These are phyloP conservation scores for Anableps anableps DNA, from an alignment of 2,797 vertebrate species.

Conservation along the genomic window DNA sequence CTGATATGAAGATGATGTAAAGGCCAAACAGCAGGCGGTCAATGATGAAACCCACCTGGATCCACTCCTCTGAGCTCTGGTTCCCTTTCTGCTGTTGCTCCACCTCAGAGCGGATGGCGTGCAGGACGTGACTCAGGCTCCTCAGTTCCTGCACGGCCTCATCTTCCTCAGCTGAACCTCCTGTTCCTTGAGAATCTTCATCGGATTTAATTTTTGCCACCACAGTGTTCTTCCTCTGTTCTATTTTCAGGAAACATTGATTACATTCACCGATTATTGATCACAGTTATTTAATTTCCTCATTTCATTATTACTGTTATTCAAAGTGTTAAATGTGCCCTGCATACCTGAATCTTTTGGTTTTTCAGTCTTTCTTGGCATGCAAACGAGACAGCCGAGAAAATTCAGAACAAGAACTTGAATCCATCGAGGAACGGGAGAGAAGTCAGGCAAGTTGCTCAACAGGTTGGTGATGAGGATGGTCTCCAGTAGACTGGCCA, in stretches of 20 bases:
- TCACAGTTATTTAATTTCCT: neutral
- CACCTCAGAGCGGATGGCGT: constrained; percentile 66
- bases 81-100: constrained; percentile 57
- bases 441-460: constrained; percentile 39
- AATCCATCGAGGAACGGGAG: constrained; percentile 69
- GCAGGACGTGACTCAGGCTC: constrained; percentile 66
- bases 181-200: neutral
- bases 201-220: constrained; percentile 5
- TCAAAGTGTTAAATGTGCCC: neutral
- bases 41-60: constrained; percentile 77
- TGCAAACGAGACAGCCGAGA: constrained; percentile 58
- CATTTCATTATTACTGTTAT: neutral
- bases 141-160: constrained; percentile 67
- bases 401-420: constrained; percentile 64
- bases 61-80: constrained; percentile 71
- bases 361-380: constrained; percentile 44
- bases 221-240: constrained; percentile 15
- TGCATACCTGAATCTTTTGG: constrained; percentile 38
- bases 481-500: constrained; percentile 80
- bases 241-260: constrained; percentile 22
- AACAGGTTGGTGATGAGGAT: constrained; percentile 80
- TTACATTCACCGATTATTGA: neutral
- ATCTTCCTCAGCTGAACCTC: constrained; percentile 11
- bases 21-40: constrained; percentile 79
- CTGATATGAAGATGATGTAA: constrained; percentile 77